Evolutionary conservation across 2,888 invertebrate species (phyloP).

Genomic region (Scotopteryx bipunctaria): DNA sequence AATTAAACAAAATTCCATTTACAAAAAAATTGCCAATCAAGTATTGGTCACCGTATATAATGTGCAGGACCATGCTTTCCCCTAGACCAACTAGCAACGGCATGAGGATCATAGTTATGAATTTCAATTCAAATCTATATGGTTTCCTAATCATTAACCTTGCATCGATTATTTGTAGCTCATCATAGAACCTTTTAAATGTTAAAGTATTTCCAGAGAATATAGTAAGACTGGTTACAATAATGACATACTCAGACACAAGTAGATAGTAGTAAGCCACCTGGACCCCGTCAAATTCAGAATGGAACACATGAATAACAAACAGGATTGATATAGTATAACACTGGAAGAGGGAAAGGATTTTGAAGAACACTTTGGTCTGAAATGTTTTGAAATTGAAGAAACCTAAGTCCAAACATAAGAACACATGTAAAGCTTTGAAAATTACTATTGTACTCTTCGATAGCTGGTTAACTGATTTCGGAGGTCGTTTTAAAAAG

Average conservation of each 20-base stretch:
- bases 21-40: too few species aligned
- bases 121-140: neutral
- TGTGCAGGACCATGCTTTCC: too few species aligned
- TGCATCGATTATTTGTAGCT: neutral
- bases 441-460: neutral
- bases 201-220: neutral
- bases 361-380: conserved; percentile 1
- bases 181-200: conserved; percentile 5
- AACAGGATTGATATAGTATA: neutral
- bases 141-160: neutral
- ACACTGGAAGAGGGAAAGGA: neutral
- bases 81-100: too few species aligned
- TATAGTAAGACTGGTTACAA: neutral
- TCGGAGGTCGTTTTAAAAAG: too few species aligned
- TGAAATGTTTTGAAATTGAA: neutral
- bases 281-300: too few species aligned
- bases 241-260: neutral
- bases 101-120: neutral
- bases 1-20: neutral
- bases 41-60: too few species aligned
- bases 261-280: neutral
- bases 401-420: conserved; percentile 4
- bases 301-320: too few species aligned
- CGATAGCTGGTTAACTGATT: neutral
- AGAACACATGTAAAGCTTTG: neutral